Evolutionary conservation across 2,797 vertebrate genomes (phyloP).

Genomic region (Spinibarbus caldwelli): DNA sequence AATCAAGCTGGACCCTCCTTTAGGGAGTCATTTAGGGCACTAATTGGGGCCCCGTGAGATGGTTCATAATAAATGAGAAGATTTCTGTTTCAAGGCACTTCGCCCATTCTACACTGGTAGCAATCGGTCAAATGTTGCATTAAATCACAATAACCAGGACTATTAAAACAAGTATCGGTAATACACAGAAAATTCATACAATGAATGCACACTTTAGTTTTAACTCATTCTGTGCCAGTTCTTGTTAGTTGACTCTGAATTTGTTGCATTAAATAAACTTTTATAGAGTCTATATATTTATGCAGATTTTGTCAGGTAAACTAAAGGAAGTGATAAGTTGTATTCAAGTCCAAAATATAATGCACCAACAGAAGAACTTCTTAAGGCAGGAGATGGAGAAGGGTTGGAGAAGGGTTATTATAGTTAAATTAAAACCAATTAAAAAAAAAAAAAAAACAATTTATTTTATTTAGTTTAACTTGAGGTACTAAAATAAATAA

Average conservation of each 20-base stretch:
- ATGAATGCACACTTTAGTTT: background rate
- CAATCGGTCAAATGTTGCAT: background rate
- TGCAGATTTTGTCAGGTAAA: background rate
- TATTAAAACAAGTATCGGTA: background rate
- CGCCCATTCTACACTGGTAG: background rate
- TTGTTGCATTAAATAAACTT: background rate
- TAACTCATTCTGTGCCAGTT: too few relatives aligned
- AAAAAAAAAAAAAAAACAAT: too few relatives aligned
- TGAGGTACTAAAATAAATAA: background rate
- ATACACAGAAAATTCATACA: background rate
- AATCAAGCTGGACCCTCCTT: background rate
- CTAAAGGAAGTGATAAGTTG: background rate
- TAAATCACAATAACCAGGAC: background rate
- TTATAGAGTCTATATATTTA: background rate
- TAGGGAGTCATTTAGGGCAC: background rate
- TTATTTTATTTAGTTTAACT: background rate
- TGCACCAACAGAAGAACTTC: background rate
- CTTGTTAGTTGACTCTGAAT: background rate
- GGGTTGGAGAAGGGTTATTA: background rate
- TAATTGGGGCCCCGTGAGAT: background rate
- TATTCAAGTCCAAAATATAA: background rate
- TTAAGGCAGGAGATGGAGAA: background rate
- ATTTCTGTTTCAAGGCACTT: background rate
- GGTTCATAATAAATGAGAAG: slow-evolving; percentile 5
- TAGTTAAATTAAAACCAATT: background rate